Conservation (phyloP, 2,888 invertebrate genomes). For the Eueremaeus valkanovi region DNA sequence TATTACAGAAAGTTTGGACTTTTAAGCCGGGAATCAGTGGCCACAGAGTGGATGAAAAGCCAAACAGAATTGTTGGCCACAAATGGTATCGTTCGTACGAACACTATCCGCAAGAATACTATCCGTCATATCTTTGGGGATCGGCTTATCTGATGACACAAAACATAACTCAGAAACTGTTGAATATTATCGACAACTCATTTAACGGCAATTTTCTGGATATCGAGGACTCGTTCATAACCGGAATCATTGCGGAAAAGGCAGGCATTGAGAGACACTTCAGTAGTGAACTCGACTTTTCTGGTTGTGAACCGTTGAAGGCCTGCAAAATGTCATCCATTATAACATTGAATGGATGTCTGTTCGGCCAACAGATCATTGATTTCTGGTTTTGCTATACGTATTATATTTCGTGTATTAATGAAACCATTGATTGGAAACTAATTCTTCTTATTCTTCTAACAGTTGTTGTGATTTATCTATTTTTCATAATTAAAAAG, state of each 20-base stretch:
- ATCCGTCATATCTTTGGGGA: neutral
- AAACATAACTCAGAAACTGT: neutral
- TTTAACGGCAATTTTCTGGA: neutral
- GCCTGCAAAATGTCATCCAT: too few species aligned
- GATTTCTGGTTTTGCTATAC: too few species aligned
- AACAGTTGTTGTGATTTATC: too few species aligned
- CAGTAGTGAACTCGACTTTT: neutral
- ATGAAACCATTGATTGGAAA: too few species aligned
- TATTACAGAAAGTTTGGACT: neutral
- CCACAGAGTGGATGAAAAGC: neutral
- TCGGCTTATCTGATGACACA: neutral
- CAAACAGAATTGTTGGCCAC: neutral
- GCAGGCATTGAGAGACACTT: neutral
- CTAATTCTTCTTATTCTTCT: too few species aligned
- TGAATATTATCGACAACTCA: neutral
- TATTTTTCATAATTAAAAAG: too few species aligned
- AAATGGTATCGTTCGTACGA: neutral
- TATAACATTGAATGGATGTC: too few species aligned
- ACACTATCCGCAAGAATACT: neutral
- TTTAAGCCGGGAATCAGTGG: neutral
- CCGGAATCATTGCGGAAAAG: slow-evolving; percentile 1
- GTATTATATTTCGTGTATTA: too few species aligned
- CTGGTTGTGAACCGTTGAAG: neutral
- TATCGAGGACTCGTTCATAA: neutral
- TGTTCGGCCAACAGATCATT: too few species aligned